These are phyloP conservation scores for Orius laevigatus DNA, from an alignment of 1,140 invertebrate species.

Conservation along the genomic window DNA sequence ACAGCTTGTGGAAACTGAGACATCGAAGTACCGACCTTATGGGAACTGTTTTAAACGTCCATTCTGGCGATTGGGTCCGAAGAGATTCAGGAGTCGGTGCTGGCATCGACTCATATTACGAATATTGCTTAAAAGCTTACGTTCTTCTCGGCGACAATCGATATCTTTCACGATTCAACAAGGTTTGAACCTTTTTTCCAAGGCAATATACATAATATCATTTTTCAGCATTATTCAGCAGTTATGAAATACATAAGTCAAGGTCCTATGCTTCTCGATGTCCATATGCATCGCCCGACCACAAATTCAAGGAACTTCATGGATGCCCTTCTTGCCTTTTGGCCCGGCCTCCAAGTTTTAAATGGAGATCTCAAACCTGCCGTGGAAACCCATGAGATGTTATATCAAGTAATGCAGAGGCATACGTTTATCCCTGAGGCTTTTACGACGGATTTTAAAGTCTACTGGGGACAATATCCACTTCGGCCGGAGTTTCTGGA, in stretches of 20 bases:
- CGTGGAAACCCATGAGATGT: constrained; percentile 92
- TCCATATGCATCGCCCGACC: constrained; percentile 95
- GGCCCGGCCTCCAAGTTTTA: constrained; percentile 87
- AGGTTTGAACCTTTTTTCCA: constrained; percentile 24
- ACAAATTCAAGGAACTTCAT: constrained; percentile 93
- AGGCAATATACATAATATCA: not conserved
- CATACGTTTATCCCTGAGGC: constrained; percentile 98
- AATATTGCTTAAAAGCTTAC: constrained; percentile 91
- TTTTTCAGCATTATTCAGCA: constrained; percentile 73
- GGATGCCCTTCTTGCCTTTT: constrained; percentile 93
- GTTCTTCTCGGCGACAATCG: constrained; percentile 47
- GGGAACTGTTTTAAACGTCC: constrained; percentile 89
- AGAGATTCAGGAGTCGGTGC: constrained; percentile 95
- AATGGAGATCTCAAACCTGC: constrained; percentile 91
- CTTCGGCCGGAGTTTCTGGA: constrained; percentile 94
- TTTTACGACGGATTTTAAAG: constrained; percentile 84
- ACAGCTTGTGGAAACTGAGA: constrained; percentile 85
- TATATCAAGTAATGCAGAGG: constrained; percentile 90
- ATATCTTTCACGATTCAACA: constrained; percentile 49
- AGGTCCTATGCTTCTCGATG: constrained; percentile 87
- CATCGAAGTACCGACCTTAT: constrained; percentile 83
- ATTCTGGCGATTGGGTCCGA: constrained; percentile 92
- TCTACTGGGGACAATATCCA: constrained; percentile 96
- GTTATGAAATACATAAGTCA: constrained; percentile 96
- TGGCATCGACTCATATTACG: constrained; percentile 97